These are phyloP conservation scores for Sussaba pulchella DNA, from an alignment of 2,888 invertebrate species.

Conservation along the genomic window DNA sequence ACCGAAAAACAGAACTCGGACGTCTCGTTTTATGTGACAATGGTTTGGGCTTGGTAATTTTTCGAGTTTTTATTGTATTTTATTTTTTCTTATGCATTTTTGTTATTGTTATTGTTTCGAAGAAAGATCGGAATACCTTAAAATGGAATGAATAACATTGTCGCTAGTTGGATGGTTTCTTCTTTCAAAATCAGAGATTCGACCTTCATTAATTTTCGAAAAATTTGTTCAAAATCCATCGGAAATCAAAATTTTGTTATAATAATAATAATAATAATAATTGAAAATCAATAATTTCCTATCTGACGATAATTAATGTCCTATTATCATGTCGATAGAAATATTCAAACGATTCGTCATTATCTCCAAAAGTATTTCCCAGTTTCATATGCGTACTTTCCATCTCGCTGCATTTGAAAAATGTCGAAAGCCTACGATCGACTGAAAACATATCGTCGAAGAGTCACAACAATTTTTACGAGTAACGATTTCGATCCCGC, in stretches of 20 bases:
- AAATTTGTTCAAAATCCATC: no score
- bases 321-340: no score
- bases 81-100: slow-evolving; percentile 2
- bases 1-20: slow-evolving; percentile 58
- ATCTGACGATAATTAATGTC: no score
- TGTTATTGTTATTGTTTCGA: no score
- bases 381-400: neutral
- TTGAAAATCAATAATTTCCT: no score
- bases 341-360: neutral
- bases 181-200: no score
- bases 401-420: neutral
- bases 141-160: no score
- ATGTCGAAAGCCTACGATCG: slow-evolving; percentile 2
- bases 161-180: no score
- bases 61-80: slow-evolving; percentile 35
- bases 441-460: neutral
- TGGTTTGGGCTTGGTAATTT: neutral
- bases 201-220: no score
- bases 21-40: slow-evolving; percentile 27
- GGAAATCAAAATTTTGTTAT: no score
- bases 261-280: no score
- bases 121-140: no score
- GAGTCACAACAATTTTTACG: slow-evolving; percentile 12
- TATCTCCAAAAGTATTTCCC: neutral
- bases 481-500: neutral